Base-by-base conservation (phyloP, 2,888 invertebrate genomes). In the Ferdinandea cuprea region DNA sequence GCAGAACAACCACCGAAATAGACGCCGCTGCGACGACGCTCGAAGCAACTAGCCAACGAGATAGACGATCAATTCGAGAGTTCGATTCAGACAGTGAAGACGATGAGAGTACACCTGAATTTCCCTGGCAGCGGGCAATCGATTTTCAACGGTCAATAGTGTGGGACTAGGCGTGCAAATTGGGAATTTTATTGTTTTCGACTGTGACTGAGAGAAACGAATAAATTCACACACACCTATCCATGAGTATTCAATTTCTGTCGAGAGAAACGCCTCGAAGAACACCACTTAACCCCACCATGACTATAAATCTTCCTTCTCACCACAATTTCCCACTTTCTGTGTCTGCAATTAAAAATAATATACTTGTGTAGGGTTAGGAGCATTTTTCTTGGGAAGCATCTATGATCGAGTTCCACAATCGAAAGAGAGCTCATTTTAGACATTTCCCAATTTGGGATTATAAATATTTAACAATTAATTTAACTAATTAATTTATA, bases 101-200 rank as follows among this genome's bases (percentile, higher is more conserved):
- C 42, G 86, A 85, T 40, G 86, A 89, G 37, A 88, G 91, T 85
- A 91, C 92, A 88, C 94, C 94, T 15, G 93, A 94, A 15, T 95
- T 96, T 89, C 96, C 96, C 66, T 96, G 96, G 95, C 93, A 95
- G 89, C 94, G 94, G 91, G 94, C 95, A 77, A 92, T 93, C 87
- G 94, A 95, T 89, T 92, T 96, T 87, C 93, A 94, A 86, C 92
- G 93, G 89, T 92, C 93, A 85, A 92, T 94, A 89, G 91, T 93
- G 88, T 95, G 95, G 95, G 94, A 94, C 87, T 92, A 90, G 89
- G 46, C 7, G 52, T 40, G 4, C 11, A 15, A 15, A 28, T 11
- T 42, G 52, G n/a, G n/a, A n/a, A n/a, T n/a, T n/a, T n/a, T 48
- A 30, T 35, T 9, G n/a, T 48, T 72, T 66, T 68, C 30, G 32